These are phyloP conservation scores for Nothobranchius furzeri DNA, from an alignment of 2,113 vertebrate species.

Conservation along the genomic window DNA sequence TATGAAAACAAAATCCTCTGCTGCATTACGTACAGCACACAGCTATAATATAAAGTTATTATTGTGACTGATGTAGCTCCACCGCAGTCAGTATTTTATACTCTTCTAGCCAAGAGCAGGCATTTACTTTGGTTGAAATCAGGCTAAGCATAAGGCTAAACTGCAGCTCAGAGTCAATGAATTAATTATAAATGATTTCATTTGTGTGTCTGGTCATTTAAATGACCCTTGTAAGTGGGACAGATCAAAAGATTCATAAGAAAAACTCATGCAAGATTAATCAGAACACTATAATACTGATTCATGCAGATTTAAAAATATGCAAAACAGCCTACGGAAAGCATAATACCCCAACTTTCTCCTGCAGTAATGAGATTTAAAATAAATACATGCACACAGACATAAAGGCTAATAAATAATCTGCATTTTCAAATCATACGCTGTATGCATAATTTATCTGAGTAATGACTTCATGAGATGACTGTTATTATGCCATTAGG, in stretches of 20 bases:
- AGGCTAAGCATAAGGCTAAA: slow-evolving; percentile 6
- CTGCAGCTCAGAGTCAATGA: background rate
- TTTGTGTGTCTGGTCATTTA: slow-evolving; percentile 14
- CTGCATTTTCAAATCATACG: background rate
- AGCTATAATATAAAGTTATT: slow-evolving; percentile 29
- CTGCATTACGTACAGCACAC: slow-evolving; percentile 47
- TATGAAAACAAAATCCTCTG: slow-evolving; percentile 49
- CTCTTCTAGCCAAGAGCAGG: background rate
- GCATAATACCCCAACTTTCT: background rate
- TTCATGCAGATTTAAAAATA: slow-evolving; percentile 7
- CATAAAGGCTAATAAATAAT: background rate
- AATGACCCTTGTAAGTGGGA: background rate
- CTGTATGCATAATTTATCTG: background rate
- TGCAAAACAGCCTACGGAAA: background rate
- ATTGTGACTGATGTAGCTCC: slow-evolving; percentile 2
- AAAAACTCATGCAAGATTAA: background rate
- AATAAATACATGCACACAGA: background rate
- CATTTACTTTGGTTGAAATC: slow-evolving; percentile 10
- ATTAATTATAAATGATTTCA: slow-evolving; percentile 10
- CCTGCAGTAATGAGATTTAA: background rate
- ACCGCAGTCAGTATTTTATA: slow-evolving; percentile 21
- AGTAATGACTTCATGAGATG: background rate
- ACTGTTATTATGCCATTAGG: too few species aligned
- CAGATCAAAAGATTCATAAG: slow-evolving; percentile 3
- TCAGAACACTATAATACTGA: background rate